Percentiles rank a stretch among this genome's conserved stretches.
Conservation (phyloP, 2,888 invertebrate genomes). For the Melikaiella ostensackeni region DNA sequence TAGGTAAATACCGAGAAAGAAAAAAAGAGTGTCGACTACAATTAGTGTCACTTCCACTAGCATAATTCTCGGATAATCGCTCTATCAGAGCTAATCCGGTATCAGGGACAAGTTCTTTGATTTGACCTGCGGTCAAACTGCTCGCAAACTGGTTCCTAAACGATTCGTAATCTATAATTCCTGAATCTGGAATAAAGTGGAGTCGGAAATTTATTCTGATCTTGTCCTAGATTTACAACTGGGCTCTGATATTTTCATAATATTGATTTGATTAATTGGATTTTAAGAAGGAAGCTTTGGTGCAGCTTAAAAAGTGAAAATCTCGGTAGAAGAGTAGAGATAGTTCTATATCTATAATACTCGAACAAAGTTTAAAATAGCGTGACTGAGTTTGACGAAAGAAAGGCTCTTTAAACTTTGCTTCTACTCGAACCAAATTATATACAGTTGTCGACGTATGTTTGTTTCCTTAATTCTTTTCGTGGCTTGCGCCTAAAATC, state of each 20-base stretch:
- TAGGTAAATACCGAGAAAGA: neutral
- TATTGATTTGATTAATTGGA: too few relatives aligned
- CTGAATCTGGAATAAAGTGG: neutral
- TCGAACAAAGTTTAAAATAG: constrained; percentile 2
- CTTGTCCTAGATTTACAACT: neutral
- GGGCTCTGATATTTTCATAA: neutral
- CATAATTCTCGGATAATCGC: constrained; percentile 21
- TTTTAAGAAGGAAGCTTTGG: too few relatives aligned
- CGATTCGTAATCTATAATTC: constrained; percentile 23
- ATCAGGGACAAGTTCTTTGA: constrained; percentile 10
- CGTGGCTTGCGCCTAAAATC: neutral
- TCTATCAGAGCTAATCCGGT: constrained; percentile 20
- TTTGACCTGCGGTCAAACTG: constrained; percentile 23
- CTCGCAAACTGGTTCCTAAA: constrained; percentile 22
- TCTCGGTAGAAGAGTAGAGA: neutral
- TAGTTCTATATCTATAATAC: neutral
- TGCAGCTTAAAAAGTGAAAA: neutral
- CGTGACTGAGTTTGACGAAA: neutral
- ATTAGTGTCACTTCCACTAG: constrained; percentile 34
- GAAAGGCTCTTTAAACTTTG: neutral
- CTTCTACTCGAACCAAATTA: neutral
- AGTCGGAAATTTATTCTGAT: neutral
- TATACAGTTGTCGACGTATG: neutral
- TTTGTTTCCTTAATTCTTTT: neutral
- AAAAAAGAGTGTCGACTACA: constrained; percentile 19